Conservation (phyloP, 2,888 invertebrate genomes). For the Mesoligia furuncula region DNA sequence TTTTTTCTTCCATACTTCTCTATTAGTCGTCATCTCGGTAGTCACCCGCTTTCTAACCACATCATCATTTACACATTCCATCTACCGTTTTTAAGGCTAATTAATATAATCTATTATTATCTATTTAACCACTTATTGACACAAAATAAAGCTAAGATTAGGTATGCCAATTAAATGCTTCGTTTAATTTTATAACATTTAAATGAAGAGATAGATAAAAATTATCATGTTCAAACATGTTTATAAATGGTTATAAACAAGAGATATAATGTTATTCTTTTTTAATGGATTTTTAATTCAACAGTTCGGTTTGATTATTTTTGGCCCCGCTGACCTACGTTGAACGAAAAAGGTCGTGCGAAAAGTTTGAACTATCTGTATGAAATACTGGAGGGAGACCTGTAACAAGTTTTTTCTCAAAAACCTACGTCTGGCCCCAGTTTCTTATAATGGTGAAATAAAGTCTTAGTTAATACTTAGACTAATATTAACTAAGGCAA, state of each 20-base stretch:
- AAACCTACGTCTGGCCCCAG: too few relatives aligned
- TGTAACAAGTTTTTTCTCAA: too few relatives aligned
- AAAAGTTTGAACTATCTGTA: too few relatives aligned
- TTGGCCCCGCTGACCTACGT: background rate
- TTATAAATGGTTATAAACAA: conserved; percentile 9
- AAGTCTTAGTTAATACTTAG: too few relatives aligned
- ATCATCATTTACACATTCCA: too few relatives aligned
- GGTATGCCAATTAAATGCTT: conserved; percentile 12
- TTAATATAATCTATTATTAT: background rate
- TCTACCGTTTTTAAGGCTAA: background rate
- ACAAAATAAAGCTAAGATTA: background rate
- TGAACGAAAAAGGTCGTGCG: too few relatives aligned
- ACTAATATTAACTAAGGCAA: too few relatives aligned
- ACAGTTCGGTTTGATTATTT: background rate
- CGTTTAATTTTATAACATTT: conserved; percentile 24
- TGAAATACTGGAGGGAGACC: too few relatives aligned
- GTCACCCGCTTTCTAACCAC: background rate
- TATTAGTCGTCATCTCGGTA: too few relatives aligned
- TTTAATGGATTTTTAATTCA: conserved; percentile 16
- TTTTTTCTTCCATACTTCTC: too few relatives aligned
- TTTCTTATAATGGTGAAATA: too few relatives aligned
- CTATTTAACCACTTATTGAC: background rate
- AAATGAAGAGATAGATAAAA: conserved; percentile 1
- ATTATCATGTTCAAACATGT: conserved; percentile 17
- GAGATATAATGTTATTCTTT: conserved; percentile 11